Evolutionary conservation across 2,888 invertebrate genomes (phyloP).

Genomic region (Limnephilus lunatus): DNA sequence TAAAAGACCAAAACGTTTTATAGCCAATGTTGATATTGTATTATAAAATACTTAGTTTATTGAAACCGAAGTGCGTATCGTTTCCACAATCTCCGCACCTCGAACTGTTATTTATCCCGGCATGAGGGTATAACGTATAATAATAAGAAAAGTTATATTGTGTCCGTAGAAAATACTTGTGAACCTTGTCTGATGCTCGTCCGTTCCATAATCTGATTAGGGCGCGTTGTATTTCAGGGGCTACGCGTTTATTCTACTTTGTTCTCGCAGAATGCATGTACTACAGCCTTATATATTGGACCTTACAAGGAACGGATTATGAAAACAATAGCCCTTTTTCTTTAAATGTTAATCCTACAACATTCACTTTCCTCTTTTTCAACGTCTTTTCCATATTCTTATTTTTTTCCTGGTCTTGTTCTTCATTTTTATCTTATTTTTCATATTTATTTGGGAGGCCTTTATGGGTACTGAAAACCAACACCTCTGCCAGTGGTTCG

Average conservation of each 20-base stretch:
- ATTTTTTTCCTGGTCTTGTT: too few relatives aligned
- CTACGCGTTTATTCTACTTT: background rate
- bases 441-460: too few relatives aligned
- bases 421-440: too few relatives aligned
- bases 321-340: background rate
- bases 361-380: too few relatives aligned
- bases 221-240: background rate
- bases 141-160: background rate
- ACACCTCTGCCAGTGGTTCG: too few relatives aligned
- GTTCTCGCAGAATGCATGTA: background rate
- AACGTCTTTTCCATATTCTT: too few relatives aligned
- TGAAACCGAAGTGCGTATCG: background rate
- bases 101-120: background rate
- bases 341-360: background rate
- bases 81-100: background rate
- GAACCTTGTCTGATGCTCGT: background rate
- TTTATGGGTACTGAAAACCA: too few relatives aligned
- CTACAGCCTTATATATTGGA: background rate
- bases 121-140: background rate
- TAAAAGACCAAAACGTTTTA: too few relatives aligned
- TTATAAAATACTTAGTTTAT: background rate
- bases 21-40: background rate
- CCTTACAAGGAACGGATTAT: background rate
- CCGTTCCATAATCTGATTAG: background rate
- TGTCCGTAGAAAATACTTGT: constrained; percentile 2